phyloP scores from a whole-genome alignment of 1,140 invertebrate genomes.

The Eufriesea mexicana region DNA sequence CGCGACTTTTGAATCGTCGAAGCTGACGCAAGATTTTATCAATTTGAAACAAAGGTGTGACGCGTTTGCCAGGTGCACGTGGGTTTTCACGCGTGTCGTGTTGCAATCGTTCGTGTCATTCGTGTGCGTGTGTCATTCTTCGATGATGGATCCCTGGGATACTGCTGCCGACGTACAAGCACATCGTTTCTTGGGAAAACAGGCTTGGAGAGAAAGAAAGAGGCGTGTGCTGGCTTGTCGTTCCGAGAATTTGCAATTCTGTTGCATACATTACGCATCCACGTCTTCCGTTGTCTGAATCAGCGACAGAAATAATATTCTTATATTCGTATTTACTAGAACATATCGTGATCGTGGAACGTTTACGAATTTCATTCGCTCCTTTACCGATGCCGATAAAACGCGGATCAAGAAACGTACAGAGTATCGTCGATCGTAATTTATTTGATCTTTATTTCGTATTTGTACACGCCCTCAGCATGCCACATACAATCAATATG shows the following conservation, averaged over 20 bases:
- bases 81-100: not conserved
- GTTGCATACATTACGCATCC: not conserved
- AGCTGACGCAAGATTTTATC: not conserved
- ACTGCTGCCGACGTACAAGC: no score
- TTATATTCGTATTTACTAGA: not conserved
- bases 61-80: not conserved
- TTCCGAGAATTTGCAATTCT: not conserved
- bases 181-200: not conserved
- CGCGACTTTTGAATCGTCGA: not conserved
- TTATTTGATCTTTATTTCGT: conserved; percentile 74
- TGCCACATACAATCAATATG: conserved; percentile 77
- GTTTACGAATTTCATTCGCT: not conserved
- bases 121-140: not conserved
- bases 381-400: not conserved
- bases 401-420: not conserved
- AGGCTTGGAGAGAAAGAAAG: not conserved
- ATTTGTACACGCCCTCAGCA: conserved; percentile 78
- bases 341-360: not conserved
- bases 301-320: not conserved
- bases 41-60: not conserved
- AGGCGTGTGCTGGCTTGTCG: not conserved
- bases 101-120: not conserved
- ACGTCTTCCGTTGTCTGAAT: not conserved
- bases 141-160: not conserved
- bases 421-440: conserved; percentile 50